Evolutionary conservation across 2,888 invertebrate species (phyloP).

Genomic region (Chloroclystis v-ata): DNA sequence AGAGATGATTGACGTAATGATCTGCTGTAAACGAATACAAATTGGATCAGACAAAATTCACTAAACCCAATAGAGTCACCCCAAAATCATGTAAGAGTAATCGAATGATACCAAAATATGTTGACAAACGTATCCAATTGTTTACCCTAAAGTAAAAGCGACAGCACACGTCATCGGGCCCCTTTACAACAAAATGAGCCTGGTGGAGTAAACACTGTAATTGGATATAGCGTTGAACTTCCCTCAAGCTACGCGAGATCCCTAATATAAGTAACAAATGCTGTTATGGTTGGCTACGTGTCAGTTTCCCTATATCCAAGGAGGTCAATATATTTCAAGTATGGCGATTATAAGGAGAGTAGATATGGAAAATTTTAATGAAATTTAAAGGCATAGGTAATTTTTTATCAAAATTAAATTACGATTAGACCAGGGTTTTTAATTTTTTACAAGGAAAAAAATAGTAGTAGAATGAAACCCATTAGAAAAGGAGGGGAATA

Average conservation of each 20-base stretch:
- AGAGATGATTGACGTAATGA: too few species aligned
- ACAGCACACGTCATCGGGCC: slow-evolving; percentile 40
- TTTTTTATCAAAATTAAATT: too few species aligned
- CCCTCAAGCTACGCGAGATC: slow-evolving; percentile 31
- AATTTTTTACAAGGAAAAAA: too few species aligned
- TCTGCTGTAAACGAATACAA: not conserved
- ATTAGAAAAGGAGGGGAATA: too few species aligned
- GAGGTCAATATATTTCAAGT: not conserved
- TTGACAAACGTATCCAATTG: slow-evolving; percentile 27
- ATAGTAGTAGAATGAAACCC: too few species aligned
- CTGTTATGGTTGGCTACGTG: slow-evolving; percentile 16
- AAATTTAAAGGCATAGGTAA: too few species aligned
- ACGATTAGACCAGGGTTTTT: too few species aligned
- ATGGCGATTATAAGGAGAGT: too few species aligned
- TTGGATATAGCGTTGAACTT: slow-evolving; percentile 39
- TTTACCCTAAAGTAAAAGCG: slow-evolving; percentile 31
- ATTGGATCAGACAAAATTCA: not conserved
- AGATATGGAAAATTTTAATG: too few species aligned
- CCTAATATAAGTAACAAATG: slow-evolving; percentile 25
- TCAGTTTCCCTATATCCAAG: not conserved
- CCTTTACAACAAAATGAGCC: slow-evolving; percentile 41
- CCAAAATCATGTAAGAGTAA: slow-evolving; percentile 7
- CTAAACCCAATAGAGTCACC: slow-evolving; percentile 3
- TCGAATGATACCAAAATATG: slow-evolving; percentile 19
- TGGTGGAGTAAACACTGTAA: slow-evolving; percentile 45